Conservation (phyloP, 2,113 vertebrate species). For the Petromus typicus region DNA sequence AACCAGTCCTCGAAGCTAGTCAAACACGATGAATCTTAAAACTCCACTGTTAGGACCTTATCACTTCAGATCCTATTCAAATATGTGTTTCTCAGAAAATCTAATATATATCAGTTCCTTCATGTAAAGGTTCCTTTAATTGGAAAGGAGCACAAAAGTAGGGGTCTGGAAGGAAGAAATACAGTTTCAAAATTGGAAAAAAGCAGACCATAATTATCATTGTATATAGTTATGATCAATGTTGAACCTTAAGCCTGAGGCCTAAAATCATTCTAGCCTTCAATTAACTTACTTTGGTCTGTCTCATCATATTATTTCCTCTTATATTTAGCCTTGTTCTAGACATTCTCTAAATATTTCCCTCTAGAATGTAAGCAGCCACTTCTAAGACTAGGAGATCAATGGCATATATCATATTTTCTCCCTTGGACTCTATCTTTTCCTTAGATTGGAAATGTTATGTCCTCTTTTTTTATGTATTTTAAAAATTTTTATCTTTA, state of each 20-base stretch:
- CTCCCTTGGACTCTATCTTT: neutral
- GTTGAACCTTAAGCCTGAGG: constrained; percentile 2
- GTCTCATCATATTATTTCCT: neutral
- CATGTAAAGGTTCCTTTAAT: neutral
- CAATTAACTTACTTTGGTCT: constrained; percentile 7
- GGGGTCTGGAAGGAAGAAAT: neutral
- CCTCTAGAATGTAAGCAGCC: constrained; percentile 14
- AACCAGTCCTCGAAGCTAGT: neutral
- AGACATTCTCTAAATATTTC: neutral
- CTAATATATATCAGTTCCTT: neutral
- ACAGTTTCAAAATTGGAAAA: neutral
- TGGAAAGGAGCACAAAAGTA: neutral
- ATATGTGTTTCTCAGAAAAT: neutral
- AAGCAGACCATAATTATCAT: constrained; percentile 4
- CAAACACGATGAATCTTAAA: neutral
- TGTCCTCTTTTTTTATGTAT: too few species aligned
- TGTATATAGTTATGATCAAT: constrained; percentile 21
- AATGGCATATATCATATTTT: neutral
- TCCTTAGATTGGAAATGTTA: constrained; percentile 5
- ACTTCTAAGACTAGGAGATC: neutral
- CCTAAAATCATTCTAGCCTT: neutral
- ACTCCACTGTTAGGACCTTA: neutral
- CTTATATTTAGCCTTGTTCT: neutral
- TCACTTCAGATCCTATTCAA: constrained; percentile 27
- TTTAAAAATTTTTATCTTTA: too few species aligned